Evolutionary conservation across 2,797 vertebrate species (phyloP).

Genomic region (Neosilurus mollespiculum): DNA sequence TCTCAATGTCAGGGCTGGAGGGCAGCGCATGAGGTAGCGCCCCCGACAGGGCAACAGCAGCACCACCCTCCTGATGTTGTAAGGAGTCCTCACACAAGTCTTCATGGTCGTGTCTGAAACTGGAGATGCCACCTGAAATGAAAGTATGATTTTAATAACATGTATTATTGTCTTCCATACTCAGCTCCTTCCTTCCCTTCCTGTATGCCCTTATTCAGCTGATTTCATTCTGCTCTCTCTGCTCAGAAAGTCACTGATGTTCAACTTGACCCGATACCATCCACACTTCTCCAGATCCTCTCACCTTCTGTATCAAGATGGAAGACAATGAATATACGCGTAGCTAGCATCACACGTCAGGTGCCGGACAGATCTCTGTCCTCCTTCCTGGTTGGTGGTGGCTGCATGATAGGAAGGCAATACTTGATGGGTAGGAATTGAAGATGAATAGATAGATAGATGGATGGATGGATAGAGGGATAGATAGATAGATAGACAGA

Average conservation of each 20-base stretch:
- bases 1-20: slow-evolving; percentile 94
- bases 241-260: not conserved
- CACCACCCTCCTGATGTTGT: slow-evolving; percentile 86
- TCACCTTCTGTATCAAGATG: too few relatives aligned
- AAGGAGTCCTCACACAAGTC: slow-evolving; percentile 97
- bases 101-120: slow-evolving; percentile 91
- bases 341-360: too few relatives aligned
- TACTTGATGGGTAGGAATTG: too few relatives aligned
- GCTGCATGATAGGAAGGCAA: too few relatives aligned
- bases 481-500: too few relatives aligned
- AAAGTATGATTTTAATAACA: not conserved
- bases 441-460: too few relatives aligned
- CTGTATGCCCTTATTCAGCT: not conserved
- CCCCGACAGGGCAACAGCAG: slow-evolving; percentile 73
- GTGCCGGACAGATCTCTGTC: too few relatives aligned
- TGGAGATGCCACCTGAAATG: slow-evolving; percentile 89
- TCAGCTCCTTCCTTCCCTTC: not conserved
- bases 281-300: not conserved
- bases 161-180: not conserved
- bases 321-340: too few relatives aligned
- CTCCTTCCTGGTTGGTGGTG: too few relatives aligned
- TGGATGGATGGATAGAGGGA: too few relatives aligned
- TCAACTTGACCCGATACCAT: not conserved
- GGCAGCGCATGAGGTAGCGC: slow-evolving; percentile 89
- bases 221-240: not conserved